These are phyloP conservation scores for Pseudopipra pipra DNA, from an alignment of 2,113 vertebrate species.

Conservation along the genomic window DNA sequence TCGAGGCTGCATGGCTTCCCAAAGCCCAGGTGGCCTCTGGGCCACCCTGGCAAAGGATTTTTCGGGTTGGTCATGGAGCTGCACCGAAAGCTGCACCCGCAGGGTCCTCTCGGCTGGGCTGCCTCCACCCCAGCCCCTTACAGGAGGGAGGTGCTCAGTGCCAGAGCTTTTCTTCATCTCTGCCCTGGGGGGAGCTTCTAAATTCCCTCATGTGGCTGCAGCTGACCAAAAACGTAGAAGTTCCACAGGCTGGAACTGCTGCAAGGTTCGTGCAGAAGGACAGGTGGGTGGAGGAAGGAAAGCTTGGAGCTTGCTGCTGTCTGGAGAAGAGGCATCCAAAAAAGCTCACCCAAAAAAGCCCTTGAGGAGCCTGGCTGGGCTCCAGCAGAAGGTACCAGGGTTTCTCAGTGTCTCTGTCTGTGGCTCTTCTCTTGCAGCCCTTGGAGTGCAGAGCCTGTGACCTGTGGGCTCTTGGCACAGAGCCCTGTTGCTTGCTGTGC, in stretches of 20 bases:
- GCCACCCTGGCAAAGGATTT: background rate
- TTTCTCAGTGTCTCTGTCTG: background rate
- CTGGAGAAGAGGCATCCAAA: background rate
- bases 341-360: background rate
- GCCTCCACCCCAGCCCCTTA: background rate
- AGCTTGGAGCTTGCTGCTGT: background rate
- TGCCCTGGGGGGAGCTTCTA: background rate
- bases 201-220: background rate
- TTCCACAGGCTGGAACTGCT: background rate
- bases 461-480: background rate
- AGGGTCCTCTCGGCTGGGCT: background rate
- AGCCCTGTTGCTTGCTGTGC: background rate
- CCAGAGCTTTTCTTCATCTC: background rate
- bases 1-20: background rate
- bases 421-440: background rate
- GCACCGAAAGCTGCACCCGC: accelerated
- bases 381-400: background rate
- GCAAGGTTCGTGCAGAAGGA: background rate
- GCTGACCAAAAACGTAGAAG: background rate
- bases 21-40: background rate
- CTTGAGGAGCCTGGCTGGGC: background rate
- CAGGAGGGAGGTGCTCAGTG: background rate
- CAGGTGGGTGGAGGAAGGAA: background rate
- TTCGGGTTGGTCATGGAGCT: background rate
- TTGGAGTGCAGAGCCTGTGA: accelerated